phyloP scores from a whole-genome alignment of 2,113 vertebrate species.

The Caranx melampygus region DNA sequence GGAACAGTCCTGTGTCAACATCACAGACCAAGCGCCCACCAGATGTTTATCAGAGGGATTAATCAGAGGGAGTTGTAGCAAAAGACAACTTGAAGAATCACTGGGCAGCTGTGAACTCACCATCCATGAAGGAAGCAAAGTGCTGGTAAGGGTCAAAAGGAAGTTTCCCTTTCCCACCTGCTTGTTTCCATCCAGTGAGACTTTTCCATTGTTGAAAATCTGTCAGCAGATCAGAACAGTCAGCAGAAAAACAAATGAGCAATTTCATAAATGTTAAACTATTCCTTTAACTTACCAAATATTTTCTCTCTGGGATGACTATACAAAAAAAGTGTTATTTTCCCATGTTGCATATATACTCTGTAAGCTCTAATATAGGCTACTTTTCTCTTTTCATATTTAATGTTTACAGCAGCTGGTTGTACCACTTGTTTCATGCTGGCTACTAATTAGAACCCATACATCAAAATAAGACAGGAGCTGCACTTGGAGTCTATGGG shows the following conservation, averaged over 20 bases:
- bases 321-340: no score
- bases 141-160: slow-evolving; percentile 36
- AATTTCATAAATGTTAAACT: no score
- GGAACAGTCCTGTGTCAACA: neutral
- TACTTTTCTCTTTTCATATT: no score
- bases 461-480: neutral
- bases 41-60: neutral
- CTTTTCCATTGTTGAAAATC: slow-evolving; percentile 9
- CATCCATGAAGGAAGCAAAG: slow-evolving; percentile 34
- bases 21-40: neutral
- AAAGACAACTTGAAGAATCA: neutral
- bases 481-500: neutral
- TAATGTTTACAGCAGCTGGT: no score
- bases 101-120: neutral
- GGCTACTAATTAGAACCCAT: neutral
- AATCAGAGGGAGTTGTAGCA: no score
- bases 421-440: neutral
- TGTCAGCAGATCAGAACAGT: neutral
- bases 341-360: no score
- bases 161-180: slow-evolving; percentile 9
- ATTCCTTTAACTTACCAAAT: no score
- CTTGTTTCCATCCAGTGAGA: slow-evolving; percentile 7
- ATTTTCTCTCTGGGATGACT: no score
- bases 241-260: no score
- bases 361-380: no score